Evolutionary conservation across 2,113 vertebrate genomes (phyloP), one percentile per base, ranked within the genome.

Genomic region (Eurystomus gularis): DNA sequence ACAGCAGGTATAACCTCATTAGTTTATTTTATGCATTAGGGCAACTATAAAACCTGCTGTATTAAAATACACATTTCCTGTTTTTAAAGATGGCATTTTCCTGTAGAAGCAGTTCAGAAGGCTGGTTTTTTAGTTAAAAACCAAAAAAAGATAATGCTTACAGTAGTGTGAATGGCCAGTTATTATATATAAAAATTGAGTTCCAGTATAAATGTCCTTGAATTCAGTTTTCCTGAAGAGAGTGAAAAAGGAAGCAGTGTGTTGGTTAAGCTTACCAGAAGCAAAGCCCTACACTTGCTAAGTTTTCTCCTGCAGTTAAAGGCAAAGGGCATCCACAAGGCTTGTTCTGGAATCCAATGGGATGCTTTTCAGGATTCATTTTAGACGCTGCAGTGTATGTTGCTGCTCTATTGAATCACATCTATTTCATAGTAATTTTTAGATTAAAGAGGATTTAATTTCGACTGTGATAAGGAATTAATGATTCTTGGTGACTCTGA

Each of bases 381-480:
- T 87, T 77, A 65, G 46, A 14, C 4, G 2, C 66, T 93, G 75
- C 57, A 58, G 19, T 66, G 61, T 40, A 16, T 61, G 29, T 61
- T 94, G 35, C 65, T 60, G 10, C 48, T 93, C 29, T 80, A 3
- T 52, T 91, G 46, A 80, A 72, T 88, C 19, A 52, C 33, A 86
- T 88, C 24, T 60, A 48, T 90, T 94, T 94, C 52, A 29, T 51
- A 91, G 29, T 51, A 84, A 71, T 69, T 93, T 96, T 94, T 87
- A 93, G 44, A 84, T 81, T 86, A 73, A 91, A 78, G 42, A 78
- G 20, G 64, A 33, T 84, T 94, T 91, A 62, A 94, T 85, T 94
- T 92, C 60, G 31, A 77, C 48, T 82, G 35, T 84, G 79, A 92
- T 91, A 80, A 31, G 25, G 54, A 86, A 88, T 82, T 95, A 93